Evolutionary conservation across 2,888 invertebrate genomes (phyloP), one percentile per base, ranked within the genome.

Genomic region (Leptothorax acervorum): DNA sequence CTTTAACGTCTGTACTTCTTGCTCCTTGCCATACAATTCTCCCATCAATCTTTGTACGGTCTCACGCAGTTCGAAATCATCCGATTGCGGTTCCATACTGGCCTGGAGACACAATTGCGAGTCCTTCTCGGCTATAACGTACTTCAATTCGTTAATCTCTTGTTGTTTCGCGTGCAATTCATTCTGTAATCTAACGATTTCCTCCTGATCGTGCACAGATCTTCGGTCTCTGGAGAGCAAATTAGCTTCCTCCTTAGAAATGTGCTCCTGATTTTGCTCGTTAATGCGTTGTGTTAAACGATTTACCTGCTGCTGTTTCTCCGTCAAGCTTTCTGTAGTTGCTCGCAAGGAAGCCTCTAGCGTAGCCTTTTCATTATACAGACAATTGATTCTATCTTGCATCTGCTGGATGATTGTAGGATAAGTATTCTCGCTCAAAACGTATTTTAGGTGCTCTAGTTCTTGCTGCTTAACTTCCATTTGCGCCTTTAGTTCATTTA

Each of bases 401-500:
- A 95, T 85, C 78, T 96, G 95, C 71, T 94, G 93, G 35, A 94
- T 89, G 15, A 94, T 93, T 4, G 85, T 82, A 0, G 94, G 93
- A 86, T 93, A 93, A 0, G 93, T 93, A 68, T 91, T 93, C 57
- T 94, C 92, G 81, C 95, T 96, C 85, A 97, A 95, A 91, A 97
- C 96, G 87, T 97, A 96, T 92, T 97, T 97, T 6, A 97, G 93
- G 8, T 97, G 96, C 8, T 97, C 97, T 88, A 97, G 97, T 94
- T 97, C 97, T 81, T 97, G 94, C 90, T 97, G 97, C 93, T 97
- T 97, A 73, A 95, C 96, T 92, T 97, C 97, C 15, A 94, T 71
- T 57, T 93, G 88, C 1, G 83, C 84, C 31, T 86, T 92, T 45
- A 94, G 63, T 18, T 85, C 85, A 1, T 91, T 89, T 28, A 93